phyloP scores from a whole-genome alignment of 2,797 vertebrate genomes.

The Centropyge bicolor region DNA sequence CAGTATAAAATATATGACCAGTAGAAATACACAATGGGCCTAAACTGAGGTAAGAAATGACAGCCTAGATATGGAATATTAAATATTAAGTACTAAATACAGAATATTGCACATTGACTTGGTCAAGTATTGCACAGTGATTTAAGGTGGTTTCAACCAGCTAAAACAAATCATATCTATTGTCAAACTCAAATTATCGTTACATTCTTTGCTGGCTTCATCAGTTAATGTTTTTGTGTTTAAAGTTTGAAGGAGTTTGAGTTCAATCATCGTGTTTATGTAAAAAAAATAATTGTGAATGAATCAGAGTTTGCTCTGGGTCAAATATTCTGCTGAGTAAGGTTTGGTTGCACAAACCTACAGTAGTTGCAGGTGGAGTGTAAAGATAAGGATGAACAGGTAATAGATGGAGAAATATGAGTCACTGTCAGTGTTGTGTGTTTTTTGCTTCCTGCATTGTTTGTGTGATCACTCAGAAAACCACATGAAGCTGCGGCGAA shows the following conservation, averaged over 20 bases:
- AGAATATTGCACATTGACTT: too few species aligned
- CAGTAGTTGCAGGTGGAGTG: neutral
- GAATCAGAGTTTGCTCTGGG: neutral
- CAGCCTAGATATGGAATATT: too few species aligned
- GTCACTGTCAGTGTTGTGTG: neutral
- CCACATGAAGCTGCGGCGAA: neutral
- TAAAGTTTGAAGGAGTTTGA: too few species aligned
- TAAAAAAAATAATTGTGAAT: neutral
- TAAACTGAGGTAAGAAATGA: too few species aligned
- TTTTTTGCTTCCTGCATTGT: slow-evolving; percentile 5
- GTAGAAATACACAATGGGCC: too few species aligned
- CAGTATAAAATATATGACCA: too few species aligned
- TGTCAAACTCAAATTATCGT: neutral
- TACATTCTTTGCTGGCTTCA: neutral
- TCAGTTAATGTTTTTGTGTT: neutral
- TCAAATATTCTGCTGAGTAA: neutral
- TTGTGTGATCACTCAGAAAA: neutral
- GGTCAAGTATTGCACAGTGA: too few species aligned
- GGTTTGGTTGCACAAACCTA: neutral
- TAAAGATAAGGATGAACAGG: too few species aligned
- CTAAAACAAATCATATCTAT: neutral
- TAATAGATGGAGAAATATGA: neutral
- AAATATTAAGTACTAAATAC: too few species aligned
- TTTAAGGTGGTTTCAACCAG: neutral
- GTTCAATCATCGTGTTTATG: neutral